Percentiles rank a stretch among this genome's conserved stretches.
Conservation (phyloP, 2,797 vertebrate species). For the Lagorchestes hirsutus region DNA sequence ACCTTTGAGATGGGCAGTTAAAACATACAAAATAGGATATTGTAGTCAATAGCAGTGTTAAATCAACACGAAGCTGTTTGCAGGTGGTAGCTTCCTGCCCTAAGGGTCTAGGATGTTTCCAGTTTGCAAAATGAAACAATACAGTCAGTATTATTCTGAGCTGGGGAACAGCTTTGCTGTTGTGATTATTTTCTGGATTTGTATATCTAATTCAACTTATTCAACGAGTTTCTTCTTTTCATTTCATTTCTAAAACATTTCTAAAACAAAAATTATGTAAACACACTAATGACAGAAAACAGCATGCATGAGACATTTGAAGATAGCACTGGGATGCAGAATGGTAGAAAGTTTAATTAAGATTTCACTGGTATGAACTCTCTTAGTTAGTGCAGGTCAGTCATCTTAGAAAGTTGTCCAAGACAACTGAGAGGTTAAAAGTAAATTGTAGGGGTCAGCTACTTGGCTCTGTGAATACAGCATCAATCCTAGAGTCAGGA, state of each 20-base stretch:
- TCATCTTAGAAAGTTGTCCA: background rate
- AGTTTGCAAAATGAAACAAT: background rate
- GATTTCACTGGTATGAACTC: background rate
- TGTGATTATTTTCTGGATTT: background rate
- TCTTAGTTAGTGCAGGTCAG: background rate
- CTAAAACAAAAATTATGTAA: conserved; percentile 33
- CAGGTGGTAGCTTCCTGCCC: conserved; percentile 50
- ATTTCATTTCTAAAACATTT: conserved; percentile 34
- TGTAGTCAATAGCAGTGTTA: conserved; percentile 23
- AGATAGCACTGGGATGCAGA: conserved; percentile 9
- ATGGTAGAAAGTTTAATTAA: background rate
- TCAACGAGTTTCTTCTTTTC: conserved; percentile 30
- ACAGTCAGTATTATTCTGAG: conserved; percentile 30
- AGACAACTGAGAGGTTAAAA: background rate
- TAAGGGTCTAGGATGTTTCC: conserved; percentile 47
- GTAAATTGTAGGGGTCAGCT: background rate
- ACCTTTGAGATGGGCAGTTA: conserved; percentile 58
- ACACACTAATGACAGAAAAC: conserved; percentile 19
- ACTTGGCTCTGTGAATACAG: background rate
- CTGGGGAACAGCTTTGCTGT: background rate
- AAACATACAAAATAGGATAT: conserved; percentile 60
- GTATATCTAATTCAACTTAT: background rate
- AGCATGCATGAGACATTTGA: background rate
- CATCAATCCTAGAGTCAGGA: background rate
- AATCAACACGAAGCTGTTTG: conserved; percentile 62